Conservation (phyloP, 2,888 invertebrate genomes). For the Morpho achilles region DNA sequence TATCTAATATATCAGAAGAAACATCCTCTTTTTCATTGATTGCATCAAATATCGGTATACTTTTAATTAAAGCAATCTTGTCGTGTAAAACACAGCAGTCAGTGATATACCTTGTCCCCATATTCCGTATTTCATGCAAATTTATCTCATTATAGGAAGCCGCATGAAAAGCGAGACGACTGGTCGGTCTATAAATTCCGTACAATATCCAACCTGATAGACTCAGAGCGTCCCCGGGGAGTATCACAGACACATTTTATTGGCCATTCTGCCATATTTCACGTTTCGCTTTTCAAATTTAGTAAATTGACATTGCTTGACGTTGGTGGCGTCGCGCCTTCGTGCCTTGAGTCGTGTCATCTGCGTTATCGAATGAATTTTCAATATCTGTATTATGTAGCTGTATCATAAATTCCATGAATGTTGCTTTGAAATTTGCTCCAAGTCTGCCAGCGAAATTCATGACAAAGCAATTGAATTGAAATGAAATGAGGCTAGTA, state of each 20-base stretch:
- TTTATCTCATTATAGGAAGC: neutral
- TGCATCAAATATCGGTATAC: too few species aligned
- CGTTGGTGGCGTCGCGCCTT: slow-evolving; percentile 10
- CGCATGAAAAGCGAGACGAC: slow-evolving; percentile 2
- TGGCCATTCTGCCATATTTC: slow-evolving; percentile 23
- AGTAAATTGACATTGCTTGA: slow-evolving; percentile 25
- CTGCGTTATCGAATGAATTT: slow-evolving; percentile 11
- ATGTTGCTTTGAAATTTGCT: slow-evolving; percentile 4
- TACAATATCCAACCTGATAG: slow-evolving; percentile 24
- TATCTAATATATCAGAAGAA: too few species aligned
- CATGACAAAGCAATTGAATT: slow-evolving; percentile 3
- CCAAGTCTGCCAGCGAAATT: slow-evolving; percentile 2
- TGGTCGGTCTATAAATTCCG: slow-evolving; percentile 16
- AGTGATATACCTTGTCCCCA: too few species aligned
- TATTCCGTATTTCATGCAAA: neutral
- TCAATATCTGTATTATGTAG: slow-evolving; percentile 6
- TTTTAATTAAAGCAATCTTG: too few species aligned
- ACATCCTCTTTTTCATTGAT: too few species aligned
- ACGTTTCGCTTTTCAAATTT: slow-evolving; percentile 22
- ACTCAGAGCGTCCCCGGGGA: slow-evolving; percentile 17
- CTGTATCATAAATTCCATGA: slow-evolving; percentile 10
- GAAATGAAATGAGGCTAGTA: slow-evolving; percentile 2
- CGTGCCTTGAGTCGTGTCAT: slow-evolving; percentile 5
- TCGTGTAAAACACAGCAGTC: too few species aligned
- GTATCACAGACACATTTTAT: slow-evolving; percentile 23